Evolutionary conservation across 2,113 vertebrate species (phyloP).

Genomic region (western clawed frog (Xenopus tropicalis)): DNA sequence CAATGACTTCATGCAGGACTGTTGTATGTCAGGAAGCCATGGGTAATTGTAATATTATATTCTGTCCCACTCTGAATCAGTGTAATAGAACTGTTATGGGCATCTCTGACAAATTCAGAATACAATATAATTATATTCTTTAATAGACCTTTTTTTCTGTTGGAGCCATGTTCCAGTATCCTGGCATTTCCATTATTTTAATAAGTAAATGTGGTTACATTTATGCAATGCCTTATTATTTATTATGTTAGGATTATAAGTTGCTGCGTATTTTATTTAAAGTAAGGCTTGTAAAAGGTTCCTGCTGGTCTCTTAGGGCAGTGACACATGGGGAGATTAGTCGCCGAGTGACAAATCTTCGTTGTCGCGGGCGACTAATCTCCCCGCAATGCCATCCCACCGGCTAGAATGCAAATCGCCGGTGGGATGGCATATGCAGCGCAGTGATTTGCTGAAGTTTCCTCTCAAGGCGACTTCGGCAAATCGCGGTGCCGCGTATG

Average conservation of each 20-base stretch:
- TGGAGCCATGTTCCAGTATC: neutral
- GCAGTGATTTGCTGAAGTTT: no score
- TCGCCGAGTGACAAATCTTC: no score
- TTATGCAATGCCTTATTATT: neutral
- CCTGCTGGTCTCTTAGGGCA: neutral
- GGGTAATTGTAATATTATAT: slow-evolving; percentile 12
- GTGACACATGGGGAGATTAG: no score
- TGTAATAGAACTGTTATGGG: neutral
- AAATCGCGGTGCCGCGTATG: no score
- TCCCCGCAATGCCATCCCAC: no score
- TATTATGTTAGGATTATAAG: no score
- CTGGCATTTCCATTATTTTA: slow-evolving; percentile 19
- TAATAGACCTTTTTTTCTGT: no score
- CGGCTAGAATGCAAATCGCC: no score
- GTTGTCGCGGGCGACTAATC: no score
- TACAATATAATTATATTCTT: neutral
- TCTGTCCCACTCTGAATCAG: neutral
- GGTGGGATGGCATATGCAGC: no score
- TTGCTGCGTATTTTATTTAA: neutral
- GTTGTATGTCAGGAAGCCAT: slow-evolving; percentile 3
- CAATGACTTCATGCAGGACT: slow-evolving; percentile 13
- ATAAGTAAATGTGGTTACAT: neutral
- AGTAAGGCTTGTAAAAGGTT: neutral
- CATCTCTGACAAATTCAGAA: slow-evolving; percentile 7
- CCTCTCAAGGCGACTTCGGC: no score